Evolutionary conservation across 2,113 vertebrate species (phyloP).

Genomic region (Poicephalus gulielmi): DNA sequence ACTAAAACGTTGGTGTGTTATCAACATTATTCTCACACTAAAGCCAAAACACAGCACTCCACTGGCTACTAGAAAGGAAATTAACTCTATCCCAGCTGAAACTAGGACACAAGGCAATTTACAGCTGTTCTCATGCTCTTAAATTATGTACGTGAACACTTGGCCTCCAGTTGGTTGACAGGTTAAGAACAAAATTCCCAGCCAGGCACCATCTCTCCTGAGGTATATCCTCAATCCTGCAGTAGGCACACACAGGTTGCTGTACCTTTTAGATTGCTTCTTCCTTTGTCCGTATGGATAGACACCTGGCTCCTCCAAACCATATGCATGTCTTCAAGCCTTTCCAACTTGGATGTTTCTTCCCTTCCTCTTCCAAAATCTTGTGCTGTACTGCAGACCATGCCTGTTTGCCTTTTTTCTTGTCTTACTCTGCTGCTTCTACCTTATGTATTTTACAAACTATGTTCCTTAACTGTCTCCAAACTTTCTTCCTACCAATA

Average conservation of each 20-base stretch:
- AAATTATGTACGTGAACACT: background rate
- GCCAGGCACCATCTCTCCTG: background rate
- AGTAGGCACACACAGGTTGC: background rate
- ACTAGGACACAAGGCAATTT: background rate
- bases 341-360: background rate
- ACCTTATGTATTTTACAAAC: background rate
- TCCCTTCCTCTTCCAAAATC: background rate
- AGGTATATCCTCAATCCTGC: background rate
- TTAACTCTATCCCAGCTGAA: background rate
- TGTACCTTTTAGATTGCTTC: background rate
- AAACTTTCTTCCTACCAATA: background rate
- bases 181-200: background rate
- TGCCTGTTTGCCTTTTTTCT: background rate
- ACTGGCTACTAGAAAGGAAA: background rate
- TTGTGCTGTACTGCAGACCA: background rate
- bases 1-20: background rate
- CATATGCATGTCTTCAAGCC: fast-evolving
- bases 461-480: background rate
- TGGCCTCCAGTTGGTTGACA: background rate
- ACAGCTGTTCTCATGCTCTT: background rate
- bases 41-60: background rate
- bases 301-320: background rate
- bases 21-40: background rate
- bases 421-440: background rate
- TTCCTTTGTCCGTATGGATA: background rate